Conservation (phyloP, 2,113 vertebrate species). For the Nyctibius bracteatus region DNA sequence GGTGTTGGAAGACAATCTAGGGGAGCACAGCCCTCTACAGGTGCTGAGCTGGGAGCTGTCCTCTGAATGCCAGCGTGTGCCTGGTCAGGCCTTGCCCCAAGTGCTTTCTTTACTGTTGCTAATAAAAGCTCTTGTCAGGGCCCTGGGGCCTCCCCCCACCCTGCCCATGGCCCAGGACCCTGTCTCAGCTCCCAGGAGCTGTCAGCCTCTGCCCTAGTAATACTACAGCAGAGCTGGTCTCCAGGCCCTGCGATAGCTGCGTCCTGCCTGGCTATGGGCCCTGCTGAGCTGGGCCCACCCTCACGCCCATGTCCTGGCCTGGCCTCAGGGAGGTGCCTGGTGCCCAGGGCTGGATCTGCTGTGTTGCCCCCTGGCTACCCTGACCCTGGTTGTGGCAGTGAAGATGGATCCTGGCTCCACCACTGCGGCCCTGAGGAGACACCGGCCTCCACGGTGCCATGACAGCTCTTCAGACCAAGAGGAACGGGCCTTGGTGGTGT, state of each 20-base stretch:
- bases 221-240: too few relatives aligned
- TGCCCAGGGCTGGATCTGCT: background rate
- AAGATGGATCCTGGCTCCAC: background rate
- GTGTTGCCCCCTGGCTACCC: background rate
- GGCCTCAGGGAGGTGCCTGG: too few relatives aligned
- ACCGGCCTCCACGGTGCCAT: accelerated
- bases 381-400: background rate
- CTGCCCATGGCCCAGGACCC: background rate
- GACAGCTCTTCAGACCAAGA: background rate
- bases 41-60: too few relatives aligned
- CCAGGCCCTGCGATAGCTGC: too few relatives aligned
- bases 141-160: background rate
- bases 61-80: accelerated
- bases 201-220: background rate
- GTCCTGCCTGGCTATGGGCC: background rate
- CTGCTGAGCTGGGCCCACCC: background rate
- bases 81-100: background rate
- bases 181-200: background rate
- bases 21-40: accelerated
- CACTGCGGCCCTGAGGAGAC: accelerated
- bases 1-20: too few relatives aligned
- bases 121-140: background rate
- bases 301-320: background rate
- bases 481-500: background rate
- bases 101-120: accelerated